These are phyloP conservation scores for Exocentrus adspersus DNA, from an alignment of 2,888 invertebrate genomes.

Conservation along the genomic window DNA sequence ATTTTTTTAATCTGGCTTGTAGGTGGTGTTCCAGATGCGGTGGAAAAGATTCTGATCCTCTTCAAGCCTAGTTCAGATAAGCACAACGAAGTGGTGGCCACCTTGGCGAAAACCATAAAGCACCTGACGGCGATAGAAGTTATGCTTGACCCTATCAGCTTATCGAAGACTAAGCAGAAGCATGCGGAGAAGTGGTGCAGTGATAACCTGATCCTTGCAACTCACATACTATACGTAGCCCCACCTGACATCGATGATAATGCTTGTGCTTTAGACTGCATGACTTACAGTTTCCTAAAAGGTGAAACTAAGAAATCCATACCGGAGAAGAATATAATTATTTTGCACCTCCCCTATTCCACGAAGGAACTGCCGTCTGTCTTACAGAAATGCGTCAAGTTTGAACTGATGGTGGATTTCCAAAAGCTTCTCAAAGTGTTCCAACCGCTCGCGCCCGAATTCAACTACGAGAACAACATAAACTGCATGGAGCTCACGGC, in stretches of 20 bases:
- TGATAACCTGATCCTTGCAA: constrained; percentile 39
- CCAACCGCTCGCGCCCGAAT: constrained; percentile 29
- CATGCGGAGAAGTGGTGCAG: constrained; percentile 40
- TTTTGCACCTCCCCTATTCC: constrained; percentile 45
- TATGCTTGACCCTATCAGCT: constrained; percentile 36
- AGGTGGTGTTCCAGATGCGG: constrained; percentile 18
- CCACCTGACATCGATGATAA: constrained; percentile 39
- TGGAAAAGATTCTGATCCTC: constrained; percentile 41
- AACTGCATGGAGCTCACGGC: constrained; percentile 39
- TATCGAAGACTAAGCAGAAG: constrained; percentile 36
- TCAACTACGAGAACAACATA: constrained; percentile 30
- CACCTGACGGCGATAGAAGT: constrained; percentile 39
- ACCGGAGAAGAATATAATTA: constrained; percentile 37
- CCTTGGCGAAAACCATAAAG: constrained; percentile 44
- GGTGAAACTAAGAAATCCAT: constrained; percentile 38
- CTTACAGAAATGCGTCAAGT: constrained; percentile 37
- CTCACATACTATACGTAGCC: constrained; percentile 47
- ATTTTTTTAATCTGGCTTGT: neutral
- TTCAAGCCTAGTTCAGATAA: constrained; percentile 47
- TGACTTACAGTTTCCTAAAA: constrained; percentile 40
- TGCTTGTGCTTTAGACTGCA: constrained; percentile 38
- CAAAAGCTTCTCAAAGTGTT: constrained; percentile 43
- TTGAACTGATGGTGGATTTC: constrained; percentile 47
- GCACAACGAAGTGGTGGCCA: constrained; percentile 46
- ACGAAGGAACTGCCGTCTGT: constrained; percentile 42